A percentile compares a stretch with the other conserved stretches of the same genome.
Conservation (phyloP, 2,797 vertebrate genomes). For the Glossophaga mutica region DNA sequence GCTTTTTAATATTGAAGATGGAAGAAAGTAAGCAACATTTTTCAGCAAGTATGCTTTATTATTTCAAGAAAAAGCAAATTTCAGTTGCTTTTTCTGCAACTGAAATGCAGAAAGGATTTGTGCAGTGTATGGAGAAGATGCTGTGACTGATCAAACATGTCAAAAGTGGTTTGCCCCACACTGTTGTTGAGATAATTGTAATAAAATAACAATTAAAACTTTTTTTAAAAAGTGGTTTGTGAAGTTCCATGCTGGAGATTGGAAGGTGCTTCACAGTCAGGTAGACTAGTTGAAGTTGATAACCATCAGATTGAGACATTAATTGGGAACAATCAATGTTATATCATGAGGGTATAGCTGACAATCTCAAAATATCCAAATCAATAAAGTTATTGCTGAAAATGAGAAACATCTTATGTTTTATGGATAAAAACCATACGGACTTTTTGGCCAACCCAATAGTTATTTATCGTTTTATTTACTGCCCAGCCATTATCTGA, state of each 20-base stretch:
- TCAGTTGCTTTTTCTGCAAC: no score
- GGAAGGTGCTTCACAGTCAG: neutral
- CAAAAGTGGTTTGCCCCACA: neutral
- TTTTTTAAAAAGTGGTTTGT: neutral
- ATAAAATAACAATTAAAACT: neutral
- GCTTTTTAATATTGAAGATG: neutral
- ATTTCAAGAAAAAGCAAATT: no score
- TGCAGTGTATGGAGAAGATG: neutral
- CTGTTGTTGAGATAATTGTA: neutral
- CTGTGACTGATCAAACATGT: neutral
- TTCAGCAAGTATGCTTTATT: neutral
- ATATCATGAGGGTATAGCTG: neutral
- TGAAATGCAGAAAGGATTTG: neutral
- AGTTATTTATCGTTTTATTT: neutral
- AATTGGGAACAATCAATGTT: neutral
- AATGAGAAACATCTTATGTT: neutral
- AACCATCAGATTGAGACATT: neutral
- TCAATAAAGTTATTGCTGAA: neutral
- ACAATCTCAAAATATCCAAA: neutral
- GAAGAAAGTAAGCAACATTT: neutral
- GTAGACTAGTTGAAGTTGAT: neutral
- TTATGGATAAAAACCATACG: neutral
- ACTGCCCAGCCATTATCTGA: neutral
- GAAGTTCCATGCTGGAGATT: neutral
- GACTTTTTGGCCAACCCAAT: neutral